Conservation (phyloP, 2,113 vertebrate species). For the Gymnocephalus cernua region DNA sequence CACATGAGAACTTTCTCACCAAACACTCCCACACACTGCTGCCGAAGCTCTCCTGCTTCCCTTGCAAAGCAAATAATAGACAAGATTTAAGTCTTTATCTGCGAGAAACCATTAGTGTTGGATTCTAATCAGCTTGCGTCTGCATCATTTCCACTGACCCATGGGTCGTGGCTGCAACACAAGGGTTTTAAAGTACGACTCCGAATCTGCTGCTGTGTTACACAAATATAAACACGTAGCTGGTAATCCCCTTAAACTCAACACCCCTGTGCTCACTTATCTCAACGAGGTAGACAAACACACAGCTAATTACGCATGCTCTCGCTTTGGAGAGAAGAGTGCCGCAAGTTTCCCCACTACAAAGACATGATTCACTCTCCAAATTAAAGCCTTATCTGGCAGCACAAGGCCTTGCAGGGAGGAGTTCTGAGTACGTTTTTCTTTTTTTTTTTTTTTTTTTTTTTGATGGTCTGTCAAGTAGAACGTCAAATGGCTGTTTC, state of each 20-base stretch:
- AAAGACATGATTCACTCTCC: slow-evolving; percentile 63
- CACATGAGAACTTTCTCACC: slow-evolving; percentile 59
- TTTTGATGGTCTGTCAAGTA: slow-evolving; percentile 64
- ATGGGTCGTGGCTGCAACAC: slow-evolving; percentile 7
- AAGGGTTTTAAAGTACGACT: slow-evolving; percentile 23
- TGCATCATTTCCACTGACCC: slow-evolving; percentile 51
- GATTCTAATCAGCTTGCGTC: slow-evolving; percentile 52
- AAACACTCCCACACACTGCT: slow-evolving; percentile 63
- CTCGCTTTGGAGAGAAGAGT: slow-evolving; percentile 55
- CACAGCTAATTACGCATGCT: slow-evolving; percentile 77
- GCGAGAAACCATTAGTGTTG: slow-evolving; percentile 32
- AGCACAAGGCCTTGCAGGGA: slow-evolving; percentile 41
- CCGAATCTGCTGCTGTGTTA: slow-evolving; percentile 53
- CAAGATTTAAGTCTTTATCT: slow-evolving; percentile 45
- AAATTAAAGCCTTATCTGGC: slow-evolving; percentile 75
- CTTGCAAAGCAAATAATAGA: slow-evolving; percentile 33
- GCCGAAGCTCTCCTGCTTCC: slow-evolving; percentile 35
- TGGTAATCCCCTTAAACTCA: slow-evolving; percentile 70
- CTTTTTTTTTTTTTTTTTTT: slow-evolving; percentile 24
- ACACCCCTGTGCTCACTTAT: slow-evolving; percentile 62
- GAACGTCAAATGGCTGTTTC: slow-evolving; percentile 58
- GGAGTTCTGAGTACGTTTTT: slow-evolving; percentile 43
- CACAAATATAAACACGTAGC: slow-evolving; percentile 66
- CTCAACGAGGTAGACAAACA: slow-evolving; percentile 75
- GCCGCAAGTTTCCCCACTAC: slow-evolving; percentile 48